Evolutionary conservation across 2,113 vertebrate genomes (phyloP).

Genomic region (Strix aluco): DNA sequence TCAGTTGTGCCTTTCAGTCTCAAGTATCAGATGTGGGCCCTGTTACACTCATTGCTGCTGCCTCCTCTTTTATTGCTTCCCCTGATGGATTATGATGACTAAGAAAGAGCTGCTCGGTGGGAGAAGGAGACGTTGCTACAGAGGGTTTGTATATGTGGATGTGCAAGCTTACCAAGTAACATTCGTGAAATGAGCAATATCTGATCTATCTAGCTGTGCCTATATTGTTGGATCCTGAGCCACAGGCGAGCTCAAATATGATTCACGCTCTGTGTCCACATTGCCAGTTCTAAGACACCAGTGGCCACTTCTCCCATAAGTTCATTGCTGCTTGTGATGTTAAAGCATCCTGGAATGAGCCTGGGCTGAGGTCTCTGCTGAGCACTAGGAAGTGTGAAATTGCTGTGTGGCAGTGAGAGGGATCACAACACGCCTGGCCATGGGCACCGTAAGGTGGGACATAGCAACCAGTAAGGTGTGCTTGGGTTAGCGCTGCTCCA

Average conservation of each 20-base stretch:
- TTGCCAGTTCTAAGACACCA: fast-evolving
- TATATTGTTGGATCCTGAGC: not conserved
- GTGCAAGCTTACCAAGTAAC: not conserved
- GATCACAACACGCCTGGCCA: not conserved
- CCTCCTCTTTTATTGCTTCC: not conserved
- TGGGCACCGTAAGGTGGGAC: too few species aligned
- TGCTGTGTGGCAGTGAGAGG: not conserved
- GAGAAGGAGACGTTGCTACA: not conserved
- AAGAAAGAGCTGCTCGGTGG: not conserved
- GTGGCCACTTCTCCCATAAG: fast-evolving
- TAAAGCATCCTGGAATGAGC: not conserved
- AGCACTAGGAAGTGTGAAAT: not conserved
- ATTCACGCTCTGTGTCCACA: not conserved
- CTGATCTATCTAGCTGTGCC: not conserved
- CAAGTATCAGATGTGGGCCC: not conserved
- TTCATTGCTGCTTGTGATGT: not conserved
- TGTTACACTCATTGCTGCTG: fast-evolving
- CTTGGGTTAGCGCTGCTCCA: not conserved
- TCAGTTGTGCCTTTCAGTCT: not conserved
- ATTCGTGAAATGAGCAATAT: not conserved
- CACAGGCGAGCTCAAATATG: not conserved
- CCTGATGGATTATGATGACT: not conserved
- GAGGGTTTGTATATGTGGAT: not conserved
- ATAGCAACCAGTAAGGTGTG: fast-evolving
- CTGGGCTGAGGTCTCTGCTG: not conserved